Conservation (phyloP, 2,113 vertebrate genomes). For the Caranx melampygus region DNA sequence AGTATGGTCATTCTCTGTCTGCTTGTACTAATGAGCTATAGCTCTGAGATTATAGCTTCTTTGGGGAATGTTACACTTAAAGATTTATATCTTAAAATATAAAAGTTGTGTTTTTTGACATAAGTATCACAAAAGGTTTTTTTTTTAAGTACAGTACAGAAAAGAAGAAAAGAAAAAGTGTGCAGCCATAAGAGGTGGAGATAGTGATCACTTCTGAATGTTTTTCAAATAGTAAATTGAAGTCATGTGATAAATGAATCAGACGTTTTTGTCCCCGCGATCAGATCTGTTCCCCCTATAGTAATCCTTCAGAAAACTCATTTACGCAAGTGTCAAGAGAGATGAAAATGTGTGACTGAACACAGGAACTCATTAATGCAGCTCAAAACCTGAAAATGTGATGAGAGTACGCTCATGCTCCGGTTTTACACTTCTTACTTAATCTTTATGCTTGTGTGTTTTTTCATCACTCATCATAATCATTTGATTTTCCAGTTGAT, state of each 20-base stretch:
- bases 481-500: background rate
- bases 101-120: no score
- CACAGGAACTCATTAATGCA: conserved; percentile 19
- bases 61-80: no score
- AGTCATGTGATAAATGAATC: background rate
- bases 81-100: no score
- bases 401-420: background rate
- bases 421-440: background rate
- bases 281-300: background rate
- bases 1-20: no score
- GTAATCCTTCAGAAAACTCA: background rate
- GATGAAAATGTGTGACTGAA: conserved; percentile 26
- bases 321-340: conserved; percentile 21
- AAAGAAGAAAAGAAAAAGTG: no score
- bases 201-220: no score
- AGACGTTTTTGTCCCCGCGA: conserved; percentile 1
- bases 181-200: no score
- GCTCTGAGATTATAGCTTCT: no score
- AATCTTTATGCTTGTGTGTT: background rate
- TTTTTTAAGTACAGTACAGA: no score
- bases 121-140: no score
- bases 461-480: no score
- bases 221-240: background rate
- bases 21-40: no score
- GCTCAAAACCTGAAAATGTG: background rate